A percentile compares a stretch with the other conserved stretches of the same genome.
phyloP scores from a whole-genome alignment of 2,113 vertebrate genomes.

The Mionectes macconnelli region DNA sequence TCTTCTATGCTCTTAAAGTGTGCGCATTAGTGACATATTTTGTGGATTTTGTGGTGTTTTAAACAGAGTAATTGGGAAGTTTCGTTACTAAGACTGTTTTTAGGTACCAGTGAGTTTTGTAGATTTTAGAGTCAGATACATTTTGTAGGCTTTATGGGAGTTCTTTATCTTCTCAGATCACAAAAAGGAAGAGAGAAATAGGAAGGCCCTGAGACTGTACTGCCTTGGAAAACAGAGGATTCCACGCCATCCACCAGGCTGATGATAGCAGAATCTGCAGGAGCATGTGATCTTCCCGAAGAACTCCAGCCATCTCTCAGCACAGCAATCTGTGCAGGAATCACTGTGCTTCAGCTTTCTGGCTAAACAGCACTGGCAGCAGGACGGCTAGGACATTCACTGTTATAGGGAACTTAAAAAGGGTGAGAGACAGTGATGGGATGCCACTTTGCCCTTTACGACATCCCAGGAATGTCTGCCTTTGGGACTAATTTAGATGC shows the following conservation, averaged over 20 bases:
- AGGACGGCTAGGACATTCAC: background rate
- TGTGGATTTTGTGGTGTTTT: background rate
- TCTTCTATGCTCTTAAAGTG: background rate
- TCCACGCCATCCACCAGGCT: background rate
- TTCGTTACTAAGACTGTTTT: background rate
- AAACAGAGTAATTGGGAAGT: background rate
- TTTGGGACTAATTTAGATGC: background rate
- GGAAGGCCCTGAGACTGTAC: background rate
- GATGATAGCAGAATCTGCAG: background rate
- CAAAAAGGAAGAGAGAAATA: background rate
- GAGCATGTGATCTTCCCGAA: background rate
- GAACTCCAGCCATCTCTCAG: background rate
- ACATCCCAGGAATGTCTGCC: constrained; percentile 4
- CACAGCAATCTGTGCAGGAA: background rate
- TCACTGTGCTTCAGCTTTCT: background rate
- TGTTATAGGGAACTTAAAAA: background rate
- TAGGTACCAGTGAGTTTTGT: background rate
- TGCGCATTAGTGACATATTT: background rate
- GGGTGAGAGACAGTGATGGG: background rate
- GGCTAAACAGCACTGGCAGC: background rate
- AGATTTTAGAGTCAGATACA: background rate
- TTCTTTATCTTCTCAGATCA: background rate
- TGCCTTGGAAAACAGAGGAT: rapidly evolving
- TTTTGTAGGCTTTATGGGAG: background rate
- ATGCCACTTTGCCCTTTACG: background rate